Conservation (phyloP, 1,140 invertebrate species). For the Ditylenchus dipsaci region DNA sequence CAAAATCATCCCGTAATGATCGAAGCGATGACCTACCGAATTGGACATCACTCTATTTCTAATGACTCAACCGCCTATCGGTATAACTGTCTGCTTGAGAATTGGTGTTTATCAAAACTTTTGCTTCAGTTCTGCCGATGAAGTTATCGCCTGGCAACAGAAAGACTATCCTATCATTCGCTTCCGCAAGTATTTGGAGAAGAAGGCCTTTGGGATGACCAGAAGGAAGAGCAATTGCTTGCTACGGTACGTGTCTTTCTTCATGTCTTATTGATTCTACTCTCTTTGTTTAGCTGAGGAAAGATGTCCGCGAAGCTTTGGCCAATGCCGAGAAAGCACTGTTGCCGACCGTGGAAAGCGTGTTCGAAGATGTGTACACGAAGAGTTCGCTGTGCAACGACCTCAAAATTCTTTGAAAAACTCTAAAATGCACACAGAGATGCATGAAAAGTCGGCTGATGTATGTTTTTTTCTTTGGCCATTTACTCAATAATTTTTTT, state of each 20-base stretch:
- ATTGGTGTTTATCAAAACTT: no score
- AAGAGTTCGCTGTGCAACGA: conserved; percentile 77
- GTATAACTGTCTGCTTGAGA: conserved; percentile 58
- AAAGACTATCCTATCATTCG: conserved; percentile 77
- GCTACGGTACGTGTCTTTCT: conserved; percentile 54
- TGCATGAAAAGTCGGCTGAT: no score
- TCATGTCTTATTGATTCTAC: neutral
- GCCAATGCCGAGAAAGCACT: conserved; percentile 74
- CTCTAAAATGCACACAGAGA: no score
- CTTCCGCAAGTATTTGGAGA: conserved; percentile 75
- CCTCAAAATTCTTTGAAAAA: no score
- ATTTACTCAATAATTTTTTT: no score
- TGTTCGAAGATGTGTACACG: conserved; percentile 86
- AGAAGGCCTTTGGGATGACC: conserved; percentile 74
- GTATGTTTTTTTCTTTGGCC: no score
- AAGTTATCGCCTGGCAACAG: conserved; percentile 72
- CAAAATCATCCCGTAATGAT: conserved; percentile 84
- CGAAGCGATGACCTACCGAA: conserved; percentile 93
- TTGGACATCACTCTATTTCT: conserved; percentile 96
- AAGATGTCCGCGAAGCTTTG: conserved; percentile 71
- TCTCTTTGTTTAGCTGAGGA: conserved; percentile 40
- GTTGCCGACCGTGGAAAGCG: conserved; percentile 76
- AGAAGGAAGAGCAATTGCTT: conserved; percentile 71
- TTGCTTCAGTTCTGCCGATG: conserved; percentile 17
- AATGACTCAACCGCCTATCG: conserved; percentile 95